Evolutionary conservation across 1,140 invertebrate species (phyloP), one percentile per base, ranked within the genome.

Genomic region (Trachymyrmex cornetzi): DNA sequence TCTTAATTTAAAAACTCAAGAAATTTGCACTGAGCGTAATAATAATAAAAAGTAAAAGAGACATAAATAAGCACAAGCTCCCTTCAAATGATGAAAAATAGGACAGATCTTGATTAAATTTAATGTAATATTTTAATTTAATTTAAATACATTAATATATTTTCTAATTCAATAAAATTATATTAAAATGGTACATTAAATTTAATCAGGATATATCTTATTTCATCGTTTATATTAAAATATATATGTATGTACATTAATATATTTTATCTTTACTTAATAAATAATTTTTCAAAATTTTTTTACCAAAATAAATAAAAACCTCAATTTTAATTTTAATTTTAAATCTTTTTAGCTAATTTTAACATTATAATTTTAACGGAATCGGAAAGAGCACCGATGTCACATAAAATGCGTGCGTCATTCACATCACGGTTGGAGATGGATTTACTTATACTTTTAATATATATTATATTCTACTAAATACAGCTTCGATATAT

Each of bases 401-500:
- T 11, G 22, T 71, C 64, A 22, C 5, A 48, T 50, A 57, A 19
- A 69, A 57, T 38, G 22, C 16, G 64, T 53, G 16, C 77, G 64
- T 48, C 14, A 3, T 81, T 55, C n/a, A 30, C n/a, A 38, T 27
- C 30, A 38, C 16, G 24, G 30, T 7, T 34, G 30, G 48, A 69
- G 11, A 71, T 69, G 34, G 53, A 12, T 38, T 71, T 24, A 67
- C n/a, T 22, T 24, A 71, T 71, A 81, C 12, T n/a, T 81, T 22
- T 30, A 81, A n/a, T 55, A 55, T 81, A 69, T 69, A 81, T 69
- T 71, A 69, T 66, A 67, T 79, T 79, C 48, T 71, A 81, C 77
- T 81, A 80, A 53, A 80, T 81, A 80, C 77, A 71, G 3, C 6
- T 69, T 91, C 91, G 90, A 93, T 94, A 94, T 95, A 93, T 93